phyloP scores from a whole-genome alignment of 1,140 invertebrate species.

The Microplitis mediator region DNA sequence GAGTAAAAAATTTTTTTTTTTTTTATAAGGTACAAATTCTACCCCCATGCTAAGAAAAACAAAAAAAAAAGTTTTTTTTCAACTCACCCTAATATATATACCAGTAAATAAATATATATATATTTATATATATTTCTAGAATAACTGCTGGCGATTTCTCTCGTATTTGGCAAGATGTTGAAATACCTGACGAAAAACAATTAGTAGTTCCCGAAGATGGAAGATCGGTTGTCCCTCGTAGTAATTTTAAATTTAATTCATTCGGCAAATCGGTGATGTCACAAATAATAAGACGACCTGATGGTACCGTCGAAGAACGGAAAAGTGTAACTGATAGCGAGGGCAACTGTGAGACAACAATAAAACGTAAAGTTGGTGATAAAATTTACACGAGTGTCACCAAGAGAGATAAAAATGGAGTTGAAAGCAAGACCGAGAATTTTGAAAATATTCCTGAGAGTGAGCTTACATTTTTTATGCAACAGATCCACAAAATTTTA shows the following conservation, averaged over 20 bases:
- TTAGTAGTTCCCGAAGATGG: neutral
- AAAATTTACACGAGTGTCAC: conserved; percentile 58
- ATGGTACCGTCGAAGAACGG: conserved; percentile 60
- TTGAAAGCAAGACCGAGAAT: conserved; percentile 58
- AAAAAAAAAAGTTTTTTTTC: too few species aligned
- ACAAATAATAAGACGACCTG: conserved; percentile 50
- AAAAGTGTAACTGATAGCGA: conserved; percentile 58
- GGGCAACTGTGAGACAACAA: conserved; percentile 61
- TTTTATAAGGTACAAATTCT: too few species aligned
- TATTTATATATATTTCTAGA: conserved; percentile 45
- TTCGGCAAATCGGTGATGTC: conserved; percentile 50
- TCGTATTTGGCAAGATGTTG: conserved; percentile 47
- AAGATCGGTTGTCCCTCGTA: neutral
- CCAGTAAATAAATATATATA: neutral
- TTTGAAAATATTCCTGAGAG: conserved; percentile 59
- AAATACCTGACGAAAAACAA: neutral
- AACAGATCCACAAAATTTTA: neutral
- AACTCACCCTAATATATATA: too few species aligned
- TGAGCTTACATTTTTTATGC: conserved; percentile 36
- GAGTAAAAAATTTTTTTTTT: too few species aligned
- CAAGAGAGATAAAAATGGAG: conserved; percentile 57
- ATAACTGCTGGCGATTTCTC: conserved; percentile 53
- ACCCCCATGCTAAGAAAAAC: too few species aligned
- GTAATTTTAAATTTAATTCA: conserved; percentile 29
- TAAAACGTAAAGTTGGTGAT: conserved; percentile 57